Evolutionary conservation across 2,888 invertebrate genomes (phyloP).

Genomic region (Scrobipalpa costella): DNA sequence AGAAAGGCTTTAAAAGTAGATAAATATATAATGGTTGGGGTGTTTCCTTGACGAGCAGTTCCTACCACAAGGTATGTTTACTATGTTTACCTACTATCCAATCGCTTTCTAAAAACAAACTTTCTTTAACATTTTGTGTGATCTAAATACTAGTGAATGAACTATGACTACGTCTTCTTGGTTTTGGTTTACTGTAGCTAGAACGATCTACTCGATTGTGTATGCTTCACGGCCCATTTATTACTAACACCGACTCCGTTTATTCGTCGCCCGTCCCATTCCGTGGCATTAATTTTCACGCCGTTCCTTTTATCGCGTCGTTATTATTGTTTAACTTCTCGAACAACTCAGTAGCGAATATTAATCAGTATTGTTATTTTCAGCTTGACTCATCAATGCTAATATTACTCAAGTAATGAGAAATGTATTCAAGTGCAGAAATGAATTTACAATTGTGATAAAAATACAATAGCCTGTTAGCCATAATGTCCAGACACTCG

Average conservation of each 20-base stretch:
- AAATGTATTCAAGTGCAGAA: neutral
- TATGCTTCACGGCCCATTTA: too few relatives aligned
- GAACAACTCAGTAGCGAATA: neutral
- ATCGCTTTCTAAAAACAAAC: constrained; percentile 12
- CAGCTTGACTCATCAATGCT: neutral
- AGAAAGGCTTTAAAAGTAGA: neutral
- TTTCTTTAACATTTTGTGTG: neutral
- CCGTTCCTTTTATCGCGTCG: neutral
- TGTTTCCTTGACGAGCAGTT: constrained; percentile 4
- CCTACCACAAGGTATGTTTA: neutral
- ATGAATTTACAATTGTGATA: neutral
- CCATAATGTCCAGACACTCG: neutral
- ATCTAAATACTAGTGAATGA: neutral
- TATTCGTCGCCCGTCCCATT: neutral
- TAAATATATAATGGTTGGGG: constrained; percentile 1
- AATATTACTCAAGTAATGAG: neutral
- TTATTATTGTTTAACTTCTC: neutral
- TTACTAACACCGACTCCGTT: neutral
- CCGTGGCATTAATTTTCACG: neutral
- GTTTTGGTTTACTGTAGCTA: too few relatives aligned
- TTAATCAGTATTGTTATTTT: neutral
- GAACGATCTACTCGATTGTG: too few relatives aligned
- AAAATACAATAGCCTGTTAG: neutral
- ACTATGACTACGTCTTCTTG: neutral
- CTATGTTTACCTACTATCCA: neutral